Evolutionary conservation across 2,888 invertebrate genomes (phyloP), one percentile per base, ranked within the genome.

Genomic region (Torymus tubicola): DNA sequence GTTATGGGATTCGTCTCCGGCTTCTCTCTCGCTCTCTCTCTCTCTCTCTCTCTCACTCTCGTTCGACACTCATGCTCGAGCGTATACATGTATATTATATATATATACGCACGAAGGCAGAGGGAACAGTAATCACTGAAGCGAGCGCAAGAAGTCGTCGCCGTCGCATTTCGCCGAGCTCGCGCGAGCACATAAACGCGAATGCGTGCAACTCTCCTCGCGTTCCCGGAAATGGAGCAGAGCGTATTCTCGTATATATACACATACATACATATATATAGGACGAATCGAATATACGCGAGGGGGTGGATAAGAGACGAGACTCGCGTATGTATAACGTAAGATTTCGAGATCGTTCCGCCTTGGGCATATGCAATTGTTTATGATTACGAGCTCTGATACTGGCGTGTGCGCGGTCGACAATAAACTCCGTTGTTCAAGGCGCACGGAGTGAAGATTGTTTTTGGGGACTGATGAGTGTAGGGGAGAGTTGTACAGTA

Each of bases 191-290:
- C 82, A 85, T 86, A 85, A 85, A 85, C 81, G 84, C 83, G 78
- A 85, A 85, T 81, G 84, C 83, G 78, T 79, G 80, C 74, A 83
- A 82, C 72, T 78, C 83, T n/a, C n/a, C 82, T 60, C 53, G 14
- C 60, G 16, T 52, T 83, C 71, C 85, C 87, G 88, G 87, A 87
- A 87, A 86, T 85, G 85, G 86, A 84, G 42, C 24, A 18, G 57
- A 70, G 76, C 79, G 83, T 31, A 24, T 24, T n/a, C n/a, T n/a
- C n/a, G n/a, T n/a, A n/a, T n/a, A 24, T 24, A 24, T 3, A 24
- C 3, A 3, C 3, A 24, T 24, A 24, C 3, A 31, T 3, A 31
- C 8, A 31, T 8, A 31, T 31, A 14, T 16, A 65, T 4, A 21
- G 60, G 1, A 42, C n/a, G 14, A 42, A 57, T 77, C 70, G 55